Evolutionary conservation across 2,888 invertebrate genomes (phyloP).

Genomic region (Gasteruption jaculator): DNA sequence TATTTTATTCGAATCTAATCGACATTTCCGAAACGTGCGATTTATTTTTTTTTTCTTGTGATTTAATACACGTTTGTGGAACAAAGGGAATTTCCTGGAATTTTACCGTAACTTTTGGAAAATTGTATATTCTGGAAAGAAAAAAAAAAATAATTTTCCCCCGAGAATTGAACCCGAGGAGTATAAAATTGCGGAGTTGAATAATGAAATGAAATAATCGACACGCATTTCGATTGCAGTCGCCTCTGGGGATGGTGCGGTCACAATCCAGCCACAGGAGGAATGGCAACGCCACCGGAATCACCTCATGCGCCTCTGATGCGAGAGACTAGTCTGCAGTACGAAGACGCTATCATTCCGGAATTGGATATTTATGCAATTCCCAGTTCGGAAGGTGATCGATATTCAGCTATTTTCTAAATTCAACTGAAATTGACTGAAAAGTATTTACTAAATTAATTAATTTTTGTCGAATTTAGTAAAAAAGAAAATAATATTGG

Average conservation of each 20-base stretch:
- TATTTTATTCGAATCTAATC: constrained; percentile 13
- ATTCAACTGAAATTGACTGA: not conserved
- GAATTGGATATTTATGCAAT: constrained; percentile 95
- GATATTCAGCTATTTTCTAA: constrained; percentile 16
- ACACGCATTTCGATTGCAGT: constrained; percentile 24
- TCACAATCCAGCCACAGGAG: too few relatives aligned
- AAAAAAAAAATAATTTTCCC: too few relatives aligned
- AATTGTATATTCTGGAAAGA: too few relatives aligned
- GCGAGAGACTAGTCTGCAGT: constrained; percentile 69
- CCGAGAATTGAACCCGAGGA: too few relatives aligned
- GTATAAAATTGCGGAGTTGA: too few relatives aligned
- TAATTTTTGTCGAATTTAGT: constrained; percentile 16
- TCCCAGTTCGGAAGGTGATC: constrained; percentile 77
- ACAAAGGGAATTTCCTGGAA: too few relatives aligned
- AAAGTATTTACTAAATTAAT: not conserved
- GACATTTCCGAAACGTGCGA: too few relatives aligned
- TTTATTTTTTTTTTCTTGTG: constrained; percentile 11
- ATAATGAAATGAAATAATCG: not conserved
- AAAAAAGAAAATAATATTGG: constrained; percentile 3
- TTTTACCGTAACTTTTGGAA: too few relatives aligned
- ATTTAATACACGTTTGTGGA: not conserved
- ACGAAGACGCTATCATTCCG: constrained; percentile 81
- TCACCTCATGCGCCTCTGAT: constrained; percentile 73
- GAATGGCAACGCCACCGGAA: constrained; percentile 81
- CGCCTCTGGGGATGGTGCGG: constrained; percentile 46